Conservation (phyloP, 2,888 invertebrate genomes). For the Herminia tarsipennalis region DNA sequence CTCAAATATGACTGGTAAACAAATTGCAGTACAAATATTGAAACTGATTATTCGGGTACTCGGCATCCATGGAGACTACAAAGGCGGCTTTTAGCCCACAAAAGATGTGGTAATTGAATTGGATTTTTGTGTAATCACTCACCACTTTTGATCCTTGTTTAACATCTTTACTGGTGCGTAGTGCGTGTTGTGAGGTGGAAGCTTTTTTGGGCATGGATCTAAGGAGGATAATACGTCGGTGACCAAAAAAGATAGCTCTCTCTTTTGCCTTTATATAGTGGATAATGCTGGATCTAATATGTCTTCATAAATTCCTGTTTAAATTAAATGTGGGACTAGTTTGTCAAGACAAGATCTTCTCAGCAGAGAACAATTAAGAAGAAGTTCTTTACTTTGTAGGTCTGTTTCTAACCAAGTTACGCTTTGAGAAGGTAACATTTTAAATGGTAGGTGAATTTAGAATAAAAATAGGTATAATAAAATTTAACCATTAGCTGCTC, state of each 20-base stretch:
- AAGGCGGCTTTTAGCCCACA: slow-evolving; percentile 81
- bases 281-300: no score
- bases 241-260: not conserved
- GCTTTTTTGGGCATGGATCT: slow-evolving; percentile 28
- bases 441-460: no score
- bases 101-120: slow-evolving; percentile 80
- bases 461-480: no score
- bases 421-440: no score
- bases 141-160: slow-evolving; percentile 73
- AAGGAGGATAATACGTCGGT: slow-evolving; percentile 4
- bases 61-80: slow-evolving; percentile 49
- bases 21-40: slow-evolving; percentile 80
- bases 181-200: slow-evolving; percentile 43
- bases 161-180: slow-evolving; percentile 51
- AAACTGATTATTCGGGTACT: slow-evolving; percentile 73
- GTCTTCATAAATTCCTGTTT: no score
- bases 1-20: slow-evolving; percentile 60
- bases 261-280: no score
- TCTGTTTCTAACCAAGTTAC: no score
- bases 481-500: no score
- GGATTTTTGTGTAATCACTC: slow-evolving; percentile 73
- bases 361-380: no score
- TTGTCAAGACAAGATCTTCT: no score
- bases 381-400: no score
- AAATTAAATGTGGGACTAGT: no score